Conservation (phyloP, 2,113 vertebrate species). For the Rhabdomys dilectus region DNA sequence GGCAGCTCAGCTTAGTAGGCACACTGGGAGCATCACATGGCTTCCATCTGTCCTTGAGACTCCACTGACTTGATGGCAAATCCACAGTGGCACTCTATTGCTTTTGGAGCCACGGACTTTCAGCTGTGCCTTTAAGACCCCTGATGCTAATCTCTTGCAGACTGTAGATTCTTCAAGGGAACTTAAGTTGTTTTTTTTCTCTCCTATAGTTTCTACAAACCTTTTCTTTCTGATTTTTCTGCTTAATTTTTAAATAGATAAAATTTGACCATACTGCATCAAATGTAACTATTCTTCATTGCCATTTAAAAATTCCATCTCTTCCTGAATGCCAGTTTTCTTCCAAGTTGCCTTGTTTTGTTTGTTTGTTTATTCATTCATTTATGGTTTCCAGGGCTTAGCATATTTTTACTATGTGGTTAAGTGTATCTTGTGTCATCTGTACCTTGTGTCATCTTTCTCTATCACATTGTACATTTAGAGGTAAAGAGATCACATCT, state of each 20-base stretch:
- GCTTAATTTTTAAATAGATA: background rate
- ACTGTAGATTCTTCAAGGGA: background rate
- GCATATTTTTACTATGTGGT: background rate
- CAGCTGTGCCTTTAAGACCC: background rate
- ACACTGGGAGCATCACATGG: background rate
- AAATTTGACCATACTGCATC: background rate
- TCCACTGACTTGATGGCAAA: background rate
- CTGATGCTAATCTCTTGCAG: background rate
- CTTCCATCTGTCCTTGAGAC: background rate
- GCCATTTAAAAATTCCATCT: background rate
- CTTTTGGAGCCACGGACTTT: background rate
- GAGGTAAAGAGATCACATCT: background rate
- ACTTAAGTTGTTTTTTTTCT: background rate
- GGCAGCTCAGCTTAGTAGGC: background rate
- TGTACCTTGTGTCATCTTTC: background rate
- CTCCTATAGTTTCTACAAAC: background rate
- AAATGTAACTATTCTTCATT: background rate
- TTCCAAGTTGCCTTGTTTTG: background rate
- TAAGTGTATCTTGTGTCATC: background rate
- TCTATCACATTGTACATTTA: background rate
- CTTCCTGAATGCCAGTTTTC: background rate
- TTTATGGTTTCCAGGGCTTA: background rate
- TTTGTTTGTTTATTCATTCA: background rate
- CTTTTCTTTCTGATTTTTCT: conserved; percentile 20
- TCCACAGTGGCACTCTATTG: background rate